Percentiles rank a stretch among this genome's conserved stretches.
Evolutionary conservation across 1,140 invertebrate genomes (phyloP).

Genomic region (Apocrypta bakeri): DNA sequence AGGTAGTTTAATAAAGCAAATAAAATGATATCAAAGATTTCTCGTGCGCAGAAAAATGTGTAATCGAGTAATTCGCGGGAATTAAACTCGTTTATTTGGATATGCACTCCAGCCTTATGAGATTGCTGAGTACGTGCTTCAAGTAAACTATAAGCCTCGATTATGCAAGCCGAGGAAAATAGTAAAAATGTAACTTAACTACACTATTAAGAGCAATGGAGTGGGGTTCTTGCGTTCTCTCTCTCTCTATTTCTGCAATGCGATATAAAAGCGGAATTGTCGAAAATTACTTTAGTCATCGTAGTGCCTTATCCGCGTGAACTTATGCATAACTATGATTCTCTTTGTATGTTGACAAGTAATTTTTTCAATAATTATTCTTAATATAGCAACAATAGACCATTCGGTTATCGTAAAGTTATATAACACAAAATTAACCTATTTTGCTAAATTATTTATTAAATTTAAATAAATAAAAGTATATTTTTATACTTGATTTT

Average conservation of each 20-base stretch:
- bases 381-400: not conserved
- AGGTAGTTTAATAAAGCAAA: no score
- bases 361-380: not conserved
- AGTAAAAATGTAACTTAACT: slow-evolving; percentile 35
- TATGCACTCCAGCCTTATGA: not conserved
- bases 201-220: slow-evolving; percentile 5
- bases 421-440: no score
- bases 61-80: slow-evolving; percentile 21
- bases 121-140: not conserved
- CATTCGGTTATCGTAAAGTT: no score
- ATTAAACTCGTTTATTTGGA: slow-evolving; percentile 18
- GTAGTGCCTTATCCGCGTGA: slow-evolving; percentile 32
- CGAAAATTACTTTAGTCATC: slow-evolving; percentile 41
- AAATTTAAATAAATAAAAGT: no score
- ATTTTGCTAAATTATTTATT: no score
- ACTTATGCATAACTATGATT: slow-evolving; percentile 46
- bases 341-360: slow-evolving; percentile 15
- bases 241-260: no score
- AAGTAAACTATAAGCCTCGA: not conserved
- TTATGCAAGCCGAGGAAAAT: slow-evolving; percentile 35
- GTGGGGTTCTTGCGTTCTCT: slow-evolving; percentile 10
- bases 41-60: not conserved
- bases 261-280: slow-evolving; percentile 60
- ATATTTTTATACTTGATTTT: no score
- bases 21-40: not conserved